Conservation (phyloP, 2,888 invertebrate species). For the Acanthococcus lagerstroemiae region DNA sequence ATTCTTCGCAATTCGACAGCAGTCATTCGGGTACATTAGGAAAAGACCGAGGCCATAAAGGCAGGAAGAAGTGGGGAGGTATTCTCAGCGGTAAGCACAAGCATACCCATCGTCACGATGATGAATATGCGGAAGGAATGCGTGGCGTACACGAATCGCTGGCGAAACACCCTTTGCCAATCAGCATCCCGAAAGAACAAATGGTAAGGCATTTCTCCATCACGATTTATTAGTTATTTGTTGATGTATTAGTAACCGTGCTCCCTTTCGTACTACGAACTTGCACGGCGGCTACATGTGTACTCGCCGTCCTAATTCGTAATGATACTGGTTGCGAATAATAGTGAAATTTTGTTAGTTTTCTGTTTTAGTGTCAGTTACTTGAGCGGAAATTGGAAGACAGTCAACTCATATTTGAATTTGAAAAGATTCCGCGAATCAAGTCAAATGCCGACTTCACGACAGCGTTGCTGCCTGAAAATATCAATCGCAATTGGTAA, state of each 20-base stretch:
- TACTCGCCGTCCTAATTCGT: neutral
- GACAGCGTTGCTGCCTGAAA: constrained; percentile 64
- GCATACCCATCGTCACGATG: constrained; percentile 31
- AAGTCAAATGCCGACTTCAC: constrained; percentile 59
- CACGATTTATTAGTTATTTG: constrained; percentile 2
- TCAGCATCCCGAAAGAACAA: constrained; percentile 67
- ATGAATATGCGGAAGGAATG: constrained; percentile 20
- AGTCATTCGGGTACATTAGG: constrained; percentile 58
- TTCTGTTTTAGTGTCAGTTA: constrained; percentile 49
- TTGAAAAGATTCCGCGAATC: constrained; percentile 66
- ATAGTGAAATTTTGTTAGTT: constrained; percentile 14
- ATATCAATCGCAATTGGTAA: constrained; percentile 45
- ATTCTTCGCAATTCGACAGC: constrained; percentile 20
- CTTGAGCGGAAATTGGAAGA: constrained; percentile 59
- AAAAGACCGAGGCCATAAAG: constrained; percentile 47
- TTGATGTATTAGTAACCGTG: neutral
- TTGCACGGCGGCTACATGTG: neutral
- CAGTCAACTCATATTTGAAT: constrained; percentile 68
- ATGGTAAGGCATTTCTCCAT: constrained; percentile 49
- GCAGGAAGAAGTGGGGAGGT: constrained; percentile 44
- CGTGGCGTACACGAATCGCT: constrained; percentile 32
- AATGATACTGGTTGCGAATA: neutral
- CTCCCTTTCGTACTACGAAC: no score
- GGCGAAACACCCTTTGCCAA: constrained; percentile 44
- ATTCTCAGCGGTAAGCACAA: constrained; percentile 52